These are phyloP conservation scores for Drosophila rubida DNA, from an alignment of 2,888 invertebrate species.

Conservation along the genomic window DNA sequence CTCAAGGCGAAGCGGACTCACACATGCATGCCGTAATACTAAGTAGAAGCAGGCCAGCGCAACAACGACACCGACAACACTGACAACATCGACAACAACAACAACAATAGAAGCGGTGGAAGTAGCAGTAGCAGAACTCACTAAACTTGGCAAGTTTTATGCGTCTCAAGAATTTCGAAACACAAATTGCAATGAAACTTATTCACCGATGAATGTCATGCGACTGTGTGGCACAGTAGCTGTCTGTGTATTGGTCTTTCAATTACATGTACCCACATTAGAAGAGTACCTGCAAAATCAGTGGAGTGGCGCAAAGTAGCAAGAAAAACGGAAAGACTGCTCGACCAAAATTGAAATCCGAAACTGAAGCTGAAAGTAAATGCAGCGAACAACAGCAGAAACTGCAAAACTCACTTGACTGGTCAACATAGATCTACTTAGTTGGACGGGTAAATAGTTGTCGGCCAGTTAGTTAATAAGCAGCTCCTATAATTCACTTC, in stretches of 20 bases:
- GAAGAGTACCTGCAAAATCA: conserved; percentile 57
- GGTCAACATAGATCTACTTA: conserved; percentile 34
- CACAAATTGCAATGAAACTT: conserved; percentile 68
- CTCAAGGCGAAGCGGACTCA: conserved; percentile 62
- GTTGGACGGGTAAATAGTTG: conserved; percentile 16
- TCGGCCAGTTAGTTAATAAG: conserved; percentile 20
- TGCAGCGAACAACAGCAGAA: conserved; percentile 1
- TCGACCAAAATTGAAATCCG: conserved; percentile 55
- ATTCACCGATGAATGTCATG: conserved; percentile 48
- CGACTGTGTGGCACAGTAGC: conserved; percentile 12
- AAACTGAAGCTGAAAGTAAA: conserved; percentile 55
- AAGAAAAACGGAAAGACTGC: conserved; percentile 58
- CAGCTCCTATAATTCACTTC: conserved; percentile 42
- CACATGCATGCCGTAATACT: conserved; percentile 9
- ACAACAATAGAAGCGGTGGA: not conserved
- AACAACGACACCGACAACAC: conserved; percentile 35
- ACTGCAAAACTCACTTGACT: conserved; percentile 48
- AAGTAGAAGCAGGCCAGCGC: conserved; percentile 54
- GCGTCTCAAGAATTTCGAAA: conserved; percentile 76
- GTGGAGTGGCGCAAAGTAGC: conserved; percentile 61
- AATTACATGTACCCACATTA: conserved; percentile 50
- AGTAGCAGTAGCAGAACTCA: conserved; percentile 63
- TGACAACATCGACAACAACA: conserved; percentile 33
- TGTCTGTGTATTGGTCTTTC: conserved; percentile 37
- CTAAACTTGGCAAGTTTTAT: conserved; percentile 64